These are phyloP conservation scores for Pseudochromis fuscus DNA, from an alignment of 2,797 vertebrate genomes.

Conservation along the genomic window DNA sequence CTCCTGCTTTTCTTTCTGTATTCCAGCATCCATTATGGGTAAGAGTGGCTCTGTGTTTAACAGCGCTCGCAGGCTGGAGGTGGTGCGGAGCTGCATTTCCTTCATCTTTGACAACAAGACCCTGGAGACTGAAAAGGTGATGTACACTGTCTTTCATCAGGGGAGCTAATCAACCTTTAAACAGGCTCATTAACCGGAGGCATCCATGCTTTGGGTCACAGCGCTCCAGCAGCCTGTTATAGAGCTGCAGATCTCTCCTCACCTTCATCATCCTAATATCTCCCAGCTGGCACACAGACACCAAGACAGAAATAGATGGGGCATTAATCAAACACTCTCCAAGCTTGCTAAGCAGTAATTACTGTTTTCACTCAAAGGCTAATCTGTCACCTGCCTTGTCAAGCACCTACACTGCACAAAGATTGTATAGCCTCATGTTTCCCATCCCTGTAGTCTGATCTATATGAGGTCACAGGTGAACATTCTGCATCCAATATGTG, in stretches of 20 bases:
- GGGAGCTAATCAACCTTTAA: conserved; percentile 44
- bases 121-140: conserved; percentile 96
- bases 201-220: conserved; percentile 16
- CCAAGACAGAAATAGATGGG: conserved; percentile 29
- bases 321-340: conserved; percentile 23
- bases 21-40: conserved; percentile 93
- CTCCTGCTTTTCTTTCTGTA: conserved; percentile 2
- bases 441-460: conserved; percentile 5
- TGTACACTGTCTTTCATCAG: conserved; percentile 49
- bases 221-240: not conserved
- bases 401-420: conserved; percentile 16
- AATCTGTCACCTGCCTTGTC: conserved; percentile 11
- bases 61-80: conserved; percentile 96
- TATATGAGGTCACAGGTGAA: conserved; percentile 28
- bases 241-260: conserved; percentile 27
- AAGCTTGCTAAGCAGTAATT: conserved; percentile 4
- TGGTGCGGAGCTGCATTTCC: conserved; percentile 95
- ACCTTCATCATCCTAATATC: conserved; percentile 36
- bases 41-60: conserved; percentile 94
- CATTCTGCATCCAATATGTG: conserved; percentile 39
- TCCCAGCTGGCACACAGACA: conserved; percentile 55
- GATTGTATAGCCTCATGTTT: conserved; percentile 5
- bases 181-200: conserved; percentile 31
- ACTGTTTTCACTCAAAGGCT: conserved; percentile 16
- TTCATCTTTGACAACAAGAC: conserved; percentile 98